A percentile compares a stretch with the other conserved stretches of the same genome.
Conservation (phyloP, 2,888 invertebrate species). For the Stenichneumon culpator region DNA sequence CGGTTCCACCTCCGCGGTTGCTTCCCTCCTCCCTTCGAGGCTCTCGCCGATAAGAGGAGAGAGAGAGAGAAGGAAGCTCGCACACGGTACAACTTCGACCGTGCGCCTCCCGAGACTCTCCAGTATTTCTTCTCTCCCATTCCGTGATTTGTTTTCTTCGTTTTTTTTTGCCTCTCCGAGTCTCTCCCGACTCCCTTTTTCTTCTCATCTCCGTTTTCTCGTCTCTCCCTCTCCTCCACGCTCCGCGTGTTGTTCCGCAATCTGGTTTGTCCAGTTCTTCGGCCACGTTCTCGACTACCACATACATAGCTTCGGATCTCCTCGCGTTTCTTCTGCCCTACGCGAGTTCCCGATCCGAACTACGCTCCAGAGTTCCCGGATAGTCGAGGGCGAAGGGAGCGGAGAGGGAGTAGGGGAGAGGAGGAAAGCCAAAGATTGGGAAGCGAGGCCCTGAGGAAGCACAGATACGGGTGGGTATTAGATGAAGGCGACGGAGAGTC, state of each 20-base stretch:
- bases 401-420: conserved; percentile 29
- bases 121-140: conserved; percentile 54
- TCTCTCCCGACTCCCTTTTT: conserved; percentile 27
- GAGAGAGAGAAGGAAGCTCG: background rate
- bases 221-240: conserved; percentile 42
- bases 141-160: conserved; percentile 1
- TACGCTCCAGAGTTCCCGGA: conserved; percentile 39
- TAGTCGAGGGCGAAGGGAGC: conserved; percentile 45
- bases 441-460: conserved; percentile 51
- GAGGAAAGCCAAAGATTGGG: conserved; percentile 29
- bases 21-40: conserved; percentile 65
- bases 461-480: conserved; percentile 44
- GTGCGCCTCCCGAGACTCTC: conserved; percentile 42
- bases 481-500: conserved; percentile 22
- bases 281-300: conserved; percentile 65
- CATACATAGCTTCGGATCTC: conserved; percentile 48
- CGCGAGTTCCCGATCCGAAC: conserved; percentile 49
- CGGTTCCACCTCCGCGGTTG: conserved; percentile 21
- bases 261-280: conserved; percentile 72
- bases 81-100: conserved; percentile 44
- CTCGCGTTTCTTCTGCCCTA: conserved; percentile 55
- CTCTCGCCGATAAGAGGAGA: conserved; percentile 73
- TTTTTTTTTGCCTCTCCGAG: background rate
- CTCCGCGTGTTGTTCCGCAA: conserved; percentile 58
- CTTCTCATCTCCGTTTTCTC: conserved; percentile 25